These are phyloP conservation scores for Chloroceryle inda DNA, from an alignment of 2,797 vertebrate genomes.

Conservation along the genomic window DNA sequence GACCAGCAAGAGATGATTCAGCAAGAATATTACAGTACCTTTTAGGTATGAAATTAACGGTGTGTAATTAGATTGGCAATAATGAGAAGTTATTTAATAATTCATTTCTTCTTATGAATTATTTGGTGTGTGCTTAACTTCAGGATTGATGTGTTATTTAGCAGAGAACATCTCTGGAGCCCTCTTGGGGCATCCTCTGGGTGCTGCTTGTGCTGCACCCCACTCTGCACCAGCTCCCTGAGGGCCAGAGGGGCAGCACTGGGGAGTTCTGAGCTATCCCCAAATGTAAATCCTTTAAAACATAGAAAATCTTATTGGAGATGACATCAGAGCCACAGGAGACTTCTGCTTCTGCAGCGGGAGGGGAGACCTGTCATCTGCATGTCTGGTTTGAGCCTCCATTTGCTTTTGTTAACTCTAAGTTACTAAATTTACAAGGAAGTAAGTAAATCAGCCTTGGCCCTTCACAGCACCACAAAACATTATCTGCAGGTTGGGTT, in stretches of 20 bases:
- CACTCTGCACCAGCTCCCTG: accelerated
- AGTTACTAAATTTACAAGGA: background rate
- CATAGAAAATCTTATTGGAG: background rate
- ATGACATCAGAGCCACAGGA: background rate
- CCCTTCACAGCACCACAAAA: background rate
- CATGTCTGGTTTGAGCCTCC: background rate
- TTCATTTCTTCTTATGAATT: conserved; percentile 8
- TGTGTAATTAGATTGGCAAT: conserved; percentile 18
- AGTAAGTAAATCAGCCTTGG: background rate
- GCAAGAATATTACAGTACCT: background rate
- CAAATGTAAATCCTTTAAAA: background rate
- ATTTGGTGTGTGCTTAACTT: background rate
- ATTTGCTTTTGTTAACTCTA: background rate
- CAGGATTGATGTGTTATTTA: background rate
- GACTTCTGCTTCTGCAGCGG: background rate
- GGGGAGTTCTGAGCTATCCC: background rate
- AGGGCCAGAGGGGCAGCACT: background rate
- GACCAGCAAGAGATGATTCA: background rate
- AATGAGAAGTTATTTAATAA: conserved; percentile 31
- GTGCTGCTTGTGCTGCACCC: accelerated
- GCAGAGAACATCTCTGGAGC: background rate
- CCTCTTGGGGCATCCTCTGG: accelerated
- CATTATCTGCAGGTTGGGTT: background rate
- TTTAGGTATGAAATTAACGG: background rate
- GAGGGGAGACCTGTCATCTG: background rate